phyloP scores from a whole-genome alignment of 2,888 invertebrate genomes.

The Ptilodon capucinus region DNA sequence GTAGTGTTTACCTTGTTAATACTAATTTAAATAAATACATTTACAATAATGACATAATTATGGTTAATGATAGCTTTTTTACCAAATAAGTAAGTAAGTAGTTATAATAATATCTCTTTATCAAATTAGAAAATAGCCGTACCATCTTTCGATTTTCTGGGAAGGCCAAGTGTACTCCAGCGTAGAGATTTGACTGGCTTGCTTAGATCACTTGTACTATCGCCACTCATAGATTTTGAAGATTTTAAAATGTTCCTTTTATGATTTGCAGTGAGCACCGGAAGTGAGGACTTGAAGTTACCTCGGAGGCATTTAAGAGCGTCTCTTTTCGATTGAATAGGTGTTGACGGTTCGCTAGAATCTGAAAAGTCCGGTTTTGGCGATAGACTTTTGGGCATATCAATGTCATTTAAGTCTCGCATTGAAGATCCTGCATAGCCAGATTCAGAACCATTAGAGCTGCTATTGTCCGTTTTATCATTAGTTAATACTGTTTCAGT shows the following conservation, averaged over 20 bases:
- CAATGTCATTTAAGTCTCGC: constrained; percentile 43
- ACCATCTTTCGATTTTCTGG: constrained; percentile 45
- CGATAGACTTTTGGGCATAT: constrained; percentile 24
- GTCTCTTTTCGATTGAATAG: constrained; percentile 1
- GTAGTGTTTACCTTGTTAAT: neutral
- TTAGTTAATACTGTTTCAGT: constrained; percentile 17
- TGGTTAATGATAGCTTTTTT: neutral
- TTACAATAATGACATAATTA: neutral
- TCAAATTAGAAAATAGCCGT: constrained; percentile 18
- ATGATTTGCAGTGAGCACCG: constrained; percentile 35
- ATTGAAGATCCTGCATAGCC: constrained; percentile 55
- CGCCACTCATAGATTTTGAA: constrained; percentile 48
- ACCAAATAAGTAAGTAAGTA: too few species aligned
- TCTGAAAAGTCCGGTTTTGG: constrained; percentile 15
- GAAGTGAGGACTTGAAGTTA: constrained; percentile 49
- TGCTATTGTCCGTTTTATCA: constrained; percentile 47
- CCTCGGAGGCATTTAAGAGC: constrained; percentile 8
- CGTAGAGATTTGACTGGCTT: constrained; percentile 54
- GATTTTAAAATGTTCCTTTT: constrained; percentile 44
- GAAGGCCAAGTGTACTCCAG: constrained; percentile 60
- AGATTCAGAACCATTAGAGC: constrained; percentile 58
- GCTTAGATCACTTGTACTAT: constrained; percentile 30
- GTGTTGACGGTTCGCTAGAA: constrained; percentile 12
- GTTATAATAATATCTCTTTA: neutral
- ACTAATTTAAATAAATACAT: neutral